phyloP scores from a whole-genome alignment of 2,888 invertebrate genomes.

The Andrena flavipes region DNA sequence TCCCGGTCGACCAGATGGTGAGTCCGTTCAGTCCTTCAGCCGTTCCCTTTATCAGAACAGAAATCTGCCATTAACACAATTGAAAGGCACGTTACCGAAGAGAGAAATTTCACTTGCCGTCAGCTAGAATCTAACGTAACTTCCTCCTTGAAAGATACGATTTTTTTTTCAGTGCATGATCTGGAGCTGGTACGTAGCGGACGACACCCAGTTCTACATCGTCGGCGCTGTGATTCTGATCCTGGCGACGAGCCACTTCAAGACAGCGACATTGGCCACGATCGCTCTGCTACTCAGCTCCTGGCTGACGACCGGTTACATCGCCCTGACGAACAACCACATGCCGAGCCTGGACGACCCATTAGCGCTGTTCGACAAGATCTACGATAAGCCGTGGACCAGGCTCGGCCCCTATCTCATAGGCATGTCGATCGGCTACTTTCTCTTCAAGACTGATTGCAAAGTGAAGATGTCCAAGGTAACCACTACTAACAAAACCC shows the following conservation, averaged over 20 bases:
- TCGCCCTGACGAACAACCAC: slow-evolving; percentile 92
- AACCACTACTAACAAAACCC: slow-evolving; percentile 12
- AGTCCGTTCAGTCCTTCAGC: slow-evolving; percentile 2
- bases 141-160: neutral
- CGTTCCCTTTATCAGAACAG: neutral
- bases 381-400: slow-evolving; percentile 96
- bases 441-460: slow-evolving; percentile 92
- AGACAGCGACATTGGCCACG: slow-evolving; percentile 89
- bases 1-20: slow-evolving; percentile 94
- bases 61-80: too few relatives aligned
- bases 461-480: slow-evolving; percentile 91
- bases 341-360: slow-evolving; percentile 92
- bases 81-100: too few relatives aligned
- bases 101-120: too few relatives aligned
- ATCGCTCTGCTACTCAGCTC: slow-evolving; percentile 90
- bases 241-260: slow-evolving; percentile 92
- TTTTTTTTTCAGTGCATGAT: slow-evolving; percentile 91
- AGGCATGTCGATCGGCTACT: slow-evolving; percentile 94
- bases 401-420: slow-evolving; percentile 93
- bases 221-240: slow-evolving; percentile 93
- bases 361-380: slow-evolving; percentile 93
- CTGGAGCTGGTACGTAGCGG: slow-evolving; percentile 96
- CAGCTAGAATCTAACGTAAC: too few relatives aligned
- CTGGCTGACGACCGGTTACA: slow-evolving; percentile 92
- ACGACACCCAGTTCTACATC: slow-evolving; percentile 95